Evolutionary conservation across 2,797 vertebrate genomes (phyloP), one percentile per base, ranked within the genome.

Genomic region (Anguilla pacifica): DNA sequence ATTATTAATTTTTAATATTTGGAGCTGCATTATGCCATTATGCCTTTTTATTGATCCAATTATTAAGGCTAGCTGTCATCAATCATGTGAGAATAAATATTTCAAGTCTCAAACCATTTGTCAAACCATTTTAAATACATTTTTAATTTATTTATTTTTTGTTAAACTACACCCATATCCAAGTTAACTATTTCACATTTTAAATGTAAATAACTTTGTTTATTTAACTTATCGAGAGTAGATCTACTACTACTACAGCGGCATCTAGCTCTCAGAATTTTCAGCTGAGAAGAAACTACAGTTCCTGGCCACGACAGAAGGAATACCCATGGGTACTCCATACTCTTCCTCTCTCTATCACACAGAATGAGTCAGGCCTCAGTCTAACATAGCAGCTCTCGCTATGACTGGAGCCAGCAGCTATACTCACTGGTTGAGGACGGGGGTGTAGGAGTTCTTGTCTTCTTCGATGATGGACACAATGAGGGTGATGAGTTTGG

Each of bases 381-480:
- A 39, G 35, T 39, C 72, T 15, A 39, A 74, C 28, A 6, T 6
- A 39, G 72, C 13, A 17, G 72, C 72, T 74, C 11, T 74, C 72
- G 19, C 9, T 15, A 31, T 39, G 72, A 31, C 35, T 39, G 11
- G 70, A 13, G 31, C 74, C 74, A 43, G 46, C 17, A 10, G 46
- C 79, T 49, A 11, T 82, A 95, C 98, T 98, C 93, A 99, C 98
- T 99, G 98, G 94, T 99, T 99, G 67, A 99, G 96, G 91, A 98
- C 93, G 19, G 97, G 94, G 0, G 97, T 98, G 83, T 99, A 99
- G 25, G 97, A 96, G 94, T 97, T 98, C 94, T 97, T 98, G 92
- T 99, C 98, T 88, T 99, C 98, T 91, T 99, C 98, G n/a, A 98
- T 98, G 94, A 99, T 99, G 86, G 98, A 99, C 88, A 99, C 98